These are phyloP conservation scores for Chelonoidis abingdonii DNA, from an alignment of 2,113 vertebrate genomes.

Conservation along the genomic window DNA sequence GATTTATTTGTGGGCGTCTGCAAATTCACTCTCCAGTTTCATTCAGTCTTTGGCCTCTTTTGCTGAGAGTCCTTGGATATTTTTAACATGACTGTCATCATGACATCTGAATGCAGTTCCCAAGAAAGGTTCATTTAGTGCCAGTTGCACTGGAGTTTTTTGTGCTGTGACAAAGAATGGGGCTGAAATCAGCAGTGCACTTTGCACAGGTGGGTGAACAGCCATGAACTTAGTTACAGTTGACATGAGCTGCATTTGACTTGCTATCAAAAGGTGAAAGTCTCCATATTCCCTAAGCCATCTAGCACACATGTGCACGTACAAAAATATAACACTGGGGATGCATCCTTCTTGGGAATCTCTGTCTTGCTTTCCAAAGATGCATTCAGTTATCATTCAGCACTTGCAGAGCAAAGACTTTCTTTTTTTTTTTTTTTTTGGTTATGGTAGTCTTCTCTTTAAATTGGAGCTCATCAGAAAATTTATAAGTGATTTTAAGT, in stretches of 20 bases:
- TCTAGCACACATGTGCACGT: not conserved
- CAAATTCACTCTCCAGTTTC: accelerated
- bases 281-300: not conserved
- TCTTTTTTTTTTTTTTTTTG: not conserved
- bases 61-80: accelerated
- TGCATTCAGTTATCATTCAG: accelerated
- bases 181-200: not conserved
- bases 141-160: accelerated
- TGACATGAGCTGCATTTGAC: not conserved
- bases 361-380: not conserved
- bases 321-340: not conserved
- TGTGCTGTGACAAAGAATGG: not conserved
- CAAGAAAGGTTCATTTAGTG: not conserved
- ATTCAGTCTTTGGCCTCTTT: not conserved
- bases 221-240: accelerated
- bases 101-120: not conserved
- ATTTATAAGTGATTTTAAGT: not conserved
- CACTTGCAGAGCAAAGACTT: not conserved
- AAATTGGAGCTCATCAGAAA: accelerated
- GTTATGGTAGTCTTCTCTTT: not conserved
- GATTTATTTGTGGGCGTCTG: not conserved
- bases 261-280: not conserved
- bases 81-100: not conserved
- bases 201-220: accelerated
- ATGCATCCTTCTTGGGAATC: not conserved